Conservation (phyloP, 1,140 invertebrate genomes). For the honey bee (Apis mellifera) region DNA sequence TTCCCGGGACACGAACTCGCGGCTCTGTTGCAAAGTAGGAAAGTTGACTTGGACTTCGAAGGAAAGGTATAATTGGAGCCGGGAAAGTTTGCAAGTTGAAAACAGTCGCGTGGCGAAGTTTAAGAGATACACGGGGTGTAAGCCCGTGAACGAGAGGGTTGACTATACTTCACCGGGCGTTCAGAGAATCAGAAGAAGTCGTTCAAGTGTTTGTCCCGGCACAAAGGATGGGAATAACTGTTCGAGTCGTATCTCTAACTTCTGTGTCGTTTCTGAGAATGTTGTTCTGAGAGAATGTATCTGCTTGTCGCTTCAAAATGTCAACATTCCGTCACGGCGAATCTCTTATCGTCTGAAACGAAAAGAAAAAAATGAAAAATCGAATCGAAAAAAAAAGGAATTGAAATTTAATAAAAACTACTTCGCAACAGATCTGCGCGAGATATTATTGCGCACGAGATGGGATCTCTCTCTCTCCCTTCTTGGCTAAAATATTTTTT, state of each 20-base stretch:
- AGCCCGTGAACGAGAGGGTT: not conserved
- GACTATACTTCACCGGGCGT: not conserved
- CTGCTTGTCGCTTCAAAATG: not conserved
- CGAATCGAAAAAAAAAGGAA: no score
- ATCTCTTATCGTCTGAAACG: no score
- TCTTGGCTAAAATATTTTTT: conserved; percentile 4
- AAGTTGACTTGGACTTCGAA: not conserved
- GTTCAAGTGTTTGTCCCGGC: not conserved
- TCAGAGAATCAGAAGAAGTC: not conserved
- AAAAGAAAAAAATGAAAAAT: no score
- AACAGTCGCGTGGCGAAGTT: conserved; percentile 15
- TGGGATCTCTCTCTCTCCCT: not conserved
- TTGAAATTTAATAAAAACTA: not conserved
- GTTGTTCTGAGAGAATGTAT: not conserved
- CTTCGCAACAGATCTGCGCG: not conserved
- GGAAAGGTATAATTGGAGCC: not conserved
- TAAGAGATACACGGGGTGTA: not conserved
- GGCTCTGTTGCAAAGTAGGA: conserved; percentile 3
- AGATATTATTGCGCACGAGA: no score
- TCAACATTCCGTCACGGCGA: no score
- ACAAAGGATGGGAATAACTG: not conserved
- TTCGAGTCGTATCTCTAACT: not conserved
- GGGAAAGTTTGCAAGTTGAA: conserved; percentile 1
- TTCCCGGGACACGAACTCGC: not conserved
- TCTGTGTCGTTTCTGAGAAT: not conserved